These are phyloP conservation scores for Penelope pileata DNA, from an alignment of 2,113 vertebrate genomes.

Conservation along the genomic window DNA sequence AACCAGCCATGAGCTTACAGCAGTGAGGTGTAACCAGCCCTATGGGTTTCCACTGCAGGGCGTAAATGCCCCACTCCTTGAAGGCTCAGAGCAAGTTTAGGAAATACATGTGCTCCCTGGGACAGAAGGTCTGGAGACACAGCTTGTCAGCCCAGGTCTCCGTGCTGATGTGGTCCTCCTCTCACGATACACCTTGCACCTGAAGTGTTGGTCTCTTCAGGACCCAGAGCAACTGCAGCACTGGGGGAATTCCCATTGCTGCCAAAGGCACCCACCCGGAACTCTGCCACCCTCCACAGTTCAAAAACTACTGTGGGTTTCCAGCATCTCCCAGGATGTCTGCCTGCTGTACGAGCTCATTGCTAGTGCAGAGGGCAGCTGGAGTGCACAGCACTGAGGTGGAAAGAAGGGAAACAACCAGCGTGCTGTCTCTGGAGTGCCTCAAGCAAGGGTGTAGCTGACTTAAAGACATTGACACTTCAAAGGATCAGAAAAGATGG, in stretches of 20 bases:
- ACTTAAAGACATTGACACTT: neutral
- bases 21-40: neutral
- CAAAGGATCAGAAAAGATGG: neutral
- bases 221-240: neutral
- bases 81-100: neutral
- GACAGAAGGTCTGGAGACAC: neutral
- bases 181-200: neutral
- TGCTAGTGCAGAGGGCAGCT: neutral
- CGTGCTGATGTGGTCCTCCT: accelerated
- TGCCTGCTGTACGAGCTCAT: neutral
- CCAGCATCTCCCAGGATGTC: neutral
- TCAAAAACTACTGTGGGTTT: neutral
- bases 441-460: neutral
- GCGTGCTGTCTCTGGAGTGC: neutral
- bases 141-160: neutral
- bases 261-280: neutral
- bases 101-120: neutral
- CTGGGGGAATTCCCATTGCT: neutral
- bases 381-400: neutral
- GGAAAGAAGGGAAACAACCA: neutral
- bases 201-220: neutral
- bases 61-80: neutral
- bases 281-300: neutral
- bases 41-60: neutral
- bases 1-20: neutral